phyloP scores from a whole-genome alignment of 2,797 vertebrate species.

The Chelon labrosus region DNA sequence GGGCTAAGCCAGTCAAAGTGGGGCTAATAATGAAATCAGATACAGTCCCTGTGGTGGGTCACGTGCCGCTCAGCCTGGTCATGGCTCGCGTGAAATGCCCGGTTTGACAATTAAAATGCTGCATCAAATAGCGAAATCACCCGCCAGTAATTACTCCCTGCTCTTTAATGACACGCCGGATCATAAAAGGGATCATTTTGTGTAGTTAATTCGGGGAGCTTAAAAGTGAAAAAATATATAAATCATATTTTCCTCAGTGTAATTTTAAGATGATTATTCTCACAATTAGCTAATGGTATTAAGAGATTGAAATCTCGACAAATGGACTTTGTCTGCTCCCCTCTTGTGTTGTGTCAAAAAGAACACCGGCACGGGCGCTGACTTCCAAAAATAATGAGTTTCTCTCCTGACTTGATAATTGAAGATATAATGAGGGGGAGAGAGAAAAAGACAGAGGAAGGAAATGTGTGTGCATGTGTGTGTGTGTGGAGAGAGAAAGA shows the following conservation, averaged over 20 bases:
- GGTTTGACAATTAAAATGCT: constrained; percentile 67
- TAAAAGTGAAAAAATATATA: constrained; percentile 41
- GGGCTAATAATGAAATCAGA: constrained; percentile 86
- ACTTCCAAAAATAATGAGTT: constrained; percentile 77
- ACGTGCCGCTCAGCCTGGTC: constrained; percentile 66
- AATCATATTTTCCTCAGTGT: constrained; percentile 44
- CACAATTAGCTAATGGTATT: constrained; percentile 65
- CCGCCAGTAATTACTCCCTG: constrained; percentile 47
- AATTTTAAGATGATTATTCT: constrained; percentile 56
- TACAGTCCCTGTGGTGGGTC: constrained; percentile 73
- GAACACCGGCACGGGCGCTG: constrained; percentile 50
- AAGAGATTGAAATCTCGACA: constrained; percentile 55
- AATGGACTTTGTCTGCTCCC: constrained; percentile 73
- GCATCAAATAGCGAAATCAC: constrained; percentile 53
- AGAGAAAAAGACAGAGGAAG: constrained; percentile 46
- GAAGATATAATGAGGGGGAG: constrained; percentile 67
- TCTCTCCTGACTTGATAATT: constrained; percentile 76
- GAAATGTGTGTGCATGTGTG: constrained; percentile 32
- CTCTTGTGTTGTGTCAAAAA: constrained; percentile 75
- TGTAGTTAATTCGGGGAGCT: constrained; percentile 26
- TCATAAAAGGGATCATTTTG: constrained; percentile 31
- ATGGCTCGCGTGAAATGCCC: constrained; percentile 51
- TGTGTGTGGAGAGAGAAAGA: constrained; percentile 17
- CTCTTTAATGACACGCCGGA: constrained; percentile 43
- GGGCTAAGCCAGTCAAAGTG: constrained; percentile 80